Evolutionary conservation across 1,140 invertebrate species (phyloP).

Genomic region (Drosophila nigromelanica): DNA sequence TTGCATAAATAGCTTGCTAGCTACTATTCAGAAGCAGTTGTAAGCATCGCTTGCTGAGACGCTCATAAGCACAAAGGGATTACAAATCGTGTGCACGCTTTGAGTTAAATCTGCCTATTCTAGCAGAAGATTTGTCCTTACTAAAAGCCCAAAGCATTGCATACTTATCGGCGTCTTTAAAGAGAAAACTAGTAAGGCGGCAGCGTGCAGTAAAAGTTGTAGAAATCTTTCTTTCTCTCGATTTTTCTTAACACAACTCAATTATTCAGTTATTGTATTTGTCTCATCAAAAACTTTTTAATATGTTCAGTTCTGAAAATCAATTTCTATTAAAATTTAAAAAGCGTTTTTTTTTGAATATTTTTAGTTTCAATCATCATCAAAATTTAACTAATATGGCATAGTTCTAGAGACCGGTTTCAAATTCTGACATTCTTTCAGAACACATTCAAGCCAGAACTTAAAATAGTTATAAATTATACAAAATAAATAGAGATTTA

Average conservation of each 20-base stretch:
- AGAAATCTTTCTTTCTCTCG: neutral
- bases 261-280: neutral
- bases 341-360: no score
- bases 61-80: constrained; percentile 20
- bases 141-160: neutral
- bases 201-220: neutral
- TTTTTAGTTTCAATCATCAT: no score
- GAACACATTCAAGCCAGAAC: no score
- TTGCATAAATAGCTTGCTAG: constrained; percentile 58
- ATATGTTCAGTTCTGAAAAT: no score
- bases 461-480: no score
- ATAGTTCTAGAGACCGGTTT: no score
- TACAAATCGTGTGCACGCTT: constrained; percentile 15
- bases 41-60: neutral
- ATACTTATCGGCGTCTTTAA: neutral
- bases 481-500: no score
- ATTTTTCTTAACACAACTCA: neutral
- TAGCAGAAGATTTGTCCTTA: constrained; percentile 17
- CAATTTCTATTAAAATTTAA: no score
- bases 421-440: no score
- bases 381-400: no score
- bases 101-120: constrained; percentile 1
- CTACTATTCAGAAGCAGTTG: constrained; percentile 4
- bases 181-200: neutral
- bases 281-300: no score